phyloP scores from a whole-genome alignment of 2,888 invertebrate genomes.

The Tenthredo scrophulariae region DNA sequence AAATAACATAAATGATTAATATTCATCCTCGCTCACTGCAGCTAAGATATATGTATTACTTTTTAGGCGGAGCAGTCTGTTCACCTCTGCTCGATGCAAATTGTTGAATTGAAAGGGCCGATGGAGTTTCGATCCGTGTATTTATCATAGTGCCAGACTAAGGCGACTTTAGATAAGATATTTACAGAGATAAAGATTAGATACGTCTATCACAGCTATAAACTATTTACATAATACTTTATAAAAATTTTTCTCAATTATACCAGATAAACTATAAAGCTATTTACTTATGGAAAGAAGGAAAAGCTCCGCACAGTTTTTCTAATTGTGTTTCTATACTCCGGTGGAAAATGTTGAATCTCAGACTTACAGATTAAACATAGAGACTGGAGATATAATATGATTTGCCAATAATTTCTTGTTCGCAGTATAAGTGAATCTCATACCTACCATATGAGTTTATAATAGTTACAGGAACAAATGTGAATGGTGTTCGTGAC shows the following conservation, averaged over 20 bases:
- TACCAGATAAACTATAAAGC: not conserved
- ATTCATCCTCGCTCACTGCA: not conserved
- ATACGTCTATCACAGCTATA: not conserved
- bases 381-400: constrained; percentile 26
- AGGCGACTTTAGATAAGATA: constrained; percentile 26
- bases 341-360: constrained; percentile 36
- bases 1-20: constrained; percentile 5
- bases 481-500: not conserved
- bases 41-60: not conserved
- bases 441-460: not conserved
- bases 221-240: not conserved
- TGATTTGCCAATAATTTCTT: not conserved
- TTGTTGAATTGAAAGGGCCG: not conserved
- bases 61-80: not conserved
- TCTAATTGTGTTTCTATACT: constrained; percentile 28
- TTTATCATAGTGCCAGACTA: constrained; percentile 1
- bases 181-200: constrained; percentile 32
- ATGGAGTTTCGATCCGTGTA: not conserved
- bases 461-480: not conserved
- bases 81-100: not conserved
- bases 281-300: not conserved
- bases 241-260: not conserved
- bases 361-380: constrained; percentile 15
- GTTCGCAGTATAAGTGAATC: not conserved
- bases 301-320: not conserved